Percentiles rank a stretch among this genome's conserved stretches.
Evolutionary conservation across 2,113 vertebrate genomes (phyloP).

Genomic region (Seriola dumerili): DNA sequence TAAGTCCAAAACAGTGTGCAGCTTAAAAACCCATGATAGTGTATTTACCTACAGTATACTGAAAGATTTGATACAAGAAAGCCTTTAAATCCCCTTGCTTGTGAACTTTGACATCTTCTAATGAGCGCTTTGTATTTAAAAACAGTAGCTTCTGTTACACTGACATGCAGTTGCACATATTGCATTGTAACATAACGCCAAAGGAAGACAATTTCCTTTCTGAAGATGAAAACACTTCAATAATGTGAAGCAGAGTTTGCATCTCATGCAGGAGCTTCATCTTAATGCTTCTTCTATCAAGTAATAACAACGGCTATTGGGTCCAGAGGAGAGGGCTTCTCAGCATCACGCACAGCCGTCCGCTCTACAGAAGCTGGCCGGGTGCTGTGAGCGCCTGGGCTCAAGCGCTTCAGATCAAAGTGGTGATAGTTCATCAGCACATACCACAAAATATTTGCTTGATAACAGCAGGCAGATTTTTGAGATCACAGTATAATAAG

Average conservation of each 20-base stretch:
- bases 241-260: conserved; percentile 67
- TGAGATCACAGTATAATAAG: conserved; percentile 69
- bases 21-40: background rate
- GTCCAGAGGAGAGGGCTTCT: conserved; percentile 73
- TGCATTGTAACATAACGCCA: conserved; percentile 24
- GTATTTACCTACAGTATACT: background rate
- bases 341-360: conserved; percentile 69
- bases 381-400: conserved; percentile 56
- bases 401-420: conserved; percentile 75
- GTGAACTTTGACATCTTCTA: background rate
- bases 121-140: conserved; percentile 6
- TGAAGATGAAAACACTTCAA: conserved; percentile 63
- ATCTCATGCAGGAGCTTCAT: conserved; percentile 67
- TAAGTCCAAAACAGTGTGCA: background rate
- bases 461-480: conserved; percentile 73
- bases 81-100: background rate
- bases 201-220: conserved; percentile 76
- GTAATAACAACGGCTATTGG: conserved; percentile 77
- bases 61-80: background rate
- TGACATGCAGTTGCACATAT: background rate
- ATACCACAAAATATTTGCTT: conserved; percentile 75
- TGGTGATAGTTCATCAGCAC: conserved; percentile 64
- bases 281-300: conserved; percentile 78
- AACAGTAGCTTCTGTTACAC: background rate
- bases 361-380: conserved; percentile 39